Evolutionary conservation across 1,140 invertebrate genomes (phyloP), one percentile per base, ranked within the genome.

Genomic region (Theocolax elegans): DNA sequence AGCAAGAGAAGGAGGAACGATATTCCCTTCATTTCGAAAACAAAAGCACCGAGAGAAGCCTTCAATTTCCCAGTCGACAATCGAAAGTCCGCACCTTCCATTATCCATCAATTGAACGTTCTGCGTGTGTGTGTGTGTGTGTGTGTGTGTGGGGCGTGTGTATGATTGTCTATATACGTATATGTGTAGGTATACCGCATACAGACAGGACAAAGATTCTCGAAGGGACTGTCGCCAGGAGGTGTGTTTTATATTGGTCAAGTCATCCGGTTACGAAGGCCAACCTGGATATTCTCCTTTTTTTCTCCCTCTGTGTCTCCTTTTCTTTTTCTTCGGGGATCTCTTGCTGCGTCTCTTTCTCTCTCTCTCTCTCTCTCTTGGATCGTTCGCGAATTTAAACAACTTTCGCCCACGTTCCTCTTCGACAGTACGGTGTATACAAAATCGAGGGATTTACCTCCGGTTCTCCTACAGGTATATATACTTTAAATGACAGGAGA

Each of bases 221-320:
- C 64, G 21, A 44, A 67, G 40, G 65, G 53, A 54, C 40, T 58
- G 19, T 44, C 51, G 17, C 23, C 46, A 31, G 13, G 15, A 31
- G 63, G 51, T 42, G 51, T 44, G 53, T 25, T 56, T 66, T 31
- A 56, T 60, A 53, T 27, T 31, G 35, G 35, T 25, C 67, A 63
- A 64, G 67, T 70, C 67, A 70, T 70, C 67, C 67, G 67, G 67
- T 70, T 70, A 31, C 59, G 59, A 70, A 70, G 67, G 67, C 59
- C 67, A 70, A 21, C 19, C 53, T 54, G 23, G 6, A 19, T 23
- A n/a, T 35, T 53, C 53, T 53, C 21, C 31, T 53, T 49, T 53
- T 51, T 35, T 53, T 65, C 31, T 38, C 38, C 29, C 19, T 38
- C 15, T 63, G 1, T 9, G 6, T 25, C 21, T 58, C 35, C 29